Percentiles rank a stretch among this genome's conserved stretches.
These are phyloP conservation scores for Papilio protenor DNA, from an alignment of 2,888 invertebrate species.

Conservation along the genomic window DNA sequence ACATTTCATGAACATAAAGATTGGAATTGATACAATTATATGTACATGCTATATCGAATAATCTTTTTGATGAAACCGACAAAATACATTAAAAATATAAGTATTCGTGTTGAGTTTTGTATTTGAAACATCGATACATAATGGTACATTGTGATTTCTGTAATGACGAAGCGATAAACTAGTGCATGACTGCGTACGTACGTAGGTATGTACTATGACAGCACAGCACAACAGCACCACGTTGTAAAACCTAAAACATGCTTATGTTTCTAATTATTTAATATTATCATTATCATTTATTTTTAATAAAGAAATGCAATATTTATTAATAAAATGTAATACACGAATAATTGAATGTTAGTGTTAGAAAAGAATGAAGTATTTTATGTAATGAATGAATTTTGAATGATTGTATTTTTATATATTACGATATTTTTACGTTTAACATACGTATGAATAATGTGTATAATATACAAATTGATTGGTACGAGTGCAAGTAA, in stretches of 20 bases:
- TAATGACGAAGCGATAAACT: neutral
- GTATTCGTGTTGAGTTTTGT: neutral
- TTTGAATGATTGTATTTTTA: neutral
- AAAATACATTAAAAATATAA: neutral
- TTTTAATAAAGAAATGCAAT: neutral
- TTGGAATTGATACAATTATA: neutral
- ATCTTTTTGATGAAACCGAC: slow-evolving; percentile 11
- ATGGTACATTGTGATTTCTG: slow-evolving; percentile 14
- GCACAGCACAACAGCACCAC: neutral
- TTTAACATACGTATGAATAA: no score
- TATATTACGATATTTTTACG: neutral
- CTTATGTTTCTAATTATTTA: neutral
- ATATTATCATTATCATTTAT: neutral
- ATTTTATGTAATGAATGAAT: no score
- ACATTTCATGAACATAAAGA: no score
- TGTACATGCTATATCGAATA: neutral
- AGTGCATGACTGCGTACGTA: neutral
- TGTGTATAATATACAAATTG: neutral
- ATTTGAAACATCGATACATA: neutral
- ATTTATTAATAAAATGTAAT: neutral
- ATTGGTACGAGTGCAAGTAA: neutral
- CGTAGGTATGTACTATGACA: no score
- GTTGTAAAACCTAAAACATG: neutral
- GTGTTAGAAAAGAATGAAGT: no score
- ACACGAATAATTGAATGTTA: neutral